These are phyloP conservation scores for Enteromius thamalakanensis DNA, from an alignment of 2,797 vertebrate genomes.

Conservation along the genomic window DNA sequence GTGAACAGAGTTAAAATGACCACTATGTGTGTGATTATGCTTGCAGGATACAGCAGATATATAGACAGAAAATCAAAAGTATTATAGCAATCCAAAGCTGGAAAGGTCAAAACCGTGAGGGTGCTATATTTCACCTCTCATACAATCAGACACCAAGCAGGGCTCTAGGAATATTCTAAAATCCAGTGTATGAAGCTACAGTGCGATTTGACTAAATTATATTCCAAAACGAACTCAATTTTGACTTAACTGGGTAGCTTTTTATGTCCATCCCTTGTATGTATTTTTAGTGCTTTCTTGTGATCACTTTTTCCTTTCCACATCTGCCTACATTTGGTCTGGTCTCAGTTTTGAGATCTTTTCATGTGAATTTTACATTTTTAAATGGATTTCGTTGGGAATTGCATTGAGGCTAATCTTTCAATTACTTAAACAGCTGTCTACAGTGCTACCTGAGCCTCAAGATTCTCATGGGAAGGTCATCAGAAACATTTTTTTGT, in stretches of 20 bases:
- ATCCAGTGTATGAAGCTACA: not conserved
- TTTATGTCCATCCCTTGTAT: not conserved
- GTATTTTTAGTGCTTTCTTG: not conserved
- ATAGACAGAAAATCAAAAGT: slow-evolving; percentile 13
- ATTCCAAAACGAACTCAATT: not conserved
- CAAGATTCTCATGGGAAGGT: not conserved
- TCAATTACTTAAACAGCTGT: not conserved
- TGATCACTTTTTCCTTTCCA: not conserved
- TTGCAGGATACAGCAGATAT: not conserved
- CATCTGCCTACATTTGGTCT: not conserved
- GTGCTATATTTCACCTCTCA: slow-evolving; percentile 44
- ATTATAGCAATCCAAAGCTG: slow-evolving; percentile 53
- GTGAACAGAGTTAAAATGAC: slow-evolving; percentile 1
- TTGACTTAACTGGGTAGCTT: not conserved
- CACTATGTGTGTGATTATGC: not conserved
- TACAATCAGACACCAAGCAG: slow-evolving; percentile 47
- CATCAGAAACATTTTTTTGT: not conserved
- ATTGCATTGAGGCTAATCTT: not conserved
- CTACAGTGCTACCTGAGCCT: not conserved
- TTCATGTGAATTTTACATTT: not conserved
- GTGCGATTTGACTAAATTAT: not conserved
- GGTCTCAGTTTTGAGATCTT: not conserved
- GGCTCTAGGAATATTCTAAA: slow-evolving; percentile 3
- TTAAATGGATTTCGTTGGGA: not conserved
- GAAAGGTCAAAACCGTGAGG: slow-evolving; percentile 59